phyloP scores from a whole-genome alignment of 2,113 vertebrate species.

The Bagarius yarrelli region DNA sequence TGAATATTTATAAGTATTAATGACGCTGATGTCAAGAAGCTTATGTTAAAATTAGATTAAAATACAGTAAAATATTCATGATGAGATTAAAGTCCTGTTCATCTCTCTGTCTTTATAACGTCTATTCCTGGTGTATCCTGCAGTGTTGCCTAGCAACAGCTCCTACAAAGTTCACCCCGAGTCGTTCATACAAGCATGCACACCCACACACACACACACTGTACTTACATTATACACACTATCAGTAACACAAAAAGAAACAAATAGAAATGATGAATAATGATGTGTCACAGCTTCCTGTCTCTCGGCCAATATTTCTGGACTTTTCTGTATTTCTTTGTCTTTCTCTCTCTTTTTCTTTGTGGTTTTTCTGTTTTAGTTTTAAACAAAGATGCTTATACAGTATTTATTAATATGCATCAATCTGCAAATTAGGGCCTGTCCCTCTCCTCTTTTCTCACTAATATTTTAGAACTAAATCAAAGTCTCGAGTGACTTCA shows the following conservation, averaged over 20 bases:
- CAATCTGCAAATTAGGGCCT: neutral
- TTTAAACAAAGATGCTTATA: too few species aligned
- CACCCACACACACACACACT: constrained; percentile 30
- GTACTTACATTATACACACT: neutral
- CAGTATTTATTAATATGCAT: neutral
- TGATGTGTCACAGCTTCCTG: neutral
- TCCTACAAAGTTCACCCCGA: constrained; percentile 49
- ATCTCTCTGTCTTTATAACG: constrained; percentile 44
- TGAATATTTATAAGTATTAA: constrained; percentile 8
- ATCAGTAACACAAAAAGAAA: neutral
- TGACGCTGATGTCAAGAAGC: neutral
- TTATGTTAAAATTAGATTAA: neutral
- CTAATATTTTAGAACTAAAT: neutral
- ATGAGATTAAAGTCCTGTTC: constrained; percentile 12
- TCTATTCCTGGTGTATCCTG: constrained; percentile 57
- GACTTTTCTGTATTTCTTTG: neutral
- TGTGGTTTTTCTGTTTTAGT: too few species aligned
- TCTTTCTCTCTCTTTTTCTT: neutral
- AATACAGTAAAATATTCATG: constrained; percentile 9
- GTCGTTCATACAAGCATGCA: constrained; percentile 18
- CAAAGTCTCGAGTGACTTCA: neutral
- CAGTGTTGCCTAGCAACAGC: constrained; percentile 56
- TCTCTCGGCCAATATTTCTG: neutral
- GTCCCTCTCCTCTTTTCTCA: neutral
- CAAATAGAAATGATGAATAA: neutral